A percentile compares a stretch with the other conserved stretches of the same genome.
These are phyloP conservation scores for Hermodice carunculata DNA, from an alignment of 2,888 invertebrate genomes.

Conservation along the genomic window DNA sequence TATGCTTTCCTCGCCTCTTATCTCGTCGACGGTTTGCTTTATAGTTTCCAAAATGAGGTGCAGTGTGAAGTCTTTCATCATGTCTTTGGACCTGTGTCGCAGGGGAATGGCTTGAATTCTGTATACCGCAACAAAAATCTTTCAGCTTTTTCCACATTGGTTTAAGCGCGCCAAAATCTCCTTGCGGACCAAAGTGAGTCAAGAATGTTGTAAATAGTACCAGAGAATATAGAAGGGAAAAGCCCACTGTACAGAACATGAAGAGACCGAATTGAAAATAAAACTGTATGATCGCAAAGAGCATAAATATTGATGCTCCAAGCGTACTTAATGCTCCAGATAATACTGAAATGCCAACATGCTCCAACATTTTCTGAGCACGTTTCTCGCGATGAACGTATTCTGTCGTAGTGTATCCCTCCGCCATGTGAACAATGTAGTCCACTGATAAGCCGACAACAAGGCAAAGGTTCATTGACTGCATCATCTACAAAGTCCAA, in stretches of 20 bases:
- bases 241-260: slow-evolving; percentile 60
- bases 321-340: slow-evolving; percentile 59
- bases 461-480: slow-evolving; percentile 58
- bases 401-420: slow-evolving; percentile 54
- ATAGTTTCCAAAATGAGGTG: too few relatives aligned
- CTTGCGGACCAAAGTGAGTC: slow-evolving; percentile 52
- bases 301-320: slow-evolving; percentile 62
- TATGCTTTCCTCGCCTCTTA: too few relatives aligned
- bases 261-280: slow-evolving; percentile 62
- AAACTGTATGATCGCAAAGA: slow-evolving; percentile 59
- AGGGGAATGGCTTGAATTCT: too few relatives aligned
- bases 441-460: slow-evolving; percentile 60
- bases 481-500: slow-evolving; percentile 45
- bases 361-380: slow-evolving; percentile 53
- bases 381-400: slow-evolving; percentile 43
- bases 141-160: too few relatives aligned
- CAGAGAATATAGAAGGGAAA: slow-evolving; percentile 56
- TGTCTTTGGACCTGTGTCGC: too few relatives aligned
- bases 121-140: too few relatives aligned
- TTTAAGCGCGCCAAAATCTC: slow-evolving; percentile 40
- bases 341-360: slow-evolving; percentile 56
- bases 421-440: slow-evolving; percentile 61
- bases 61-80: too few relatives aligned
- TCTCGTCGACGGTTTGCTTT: too few relatives aligned
- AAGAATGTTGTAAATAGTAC: slow-evolving; percentile 49